Percentiles rank a stretch among this genome's conserved stretches.
phyloP scores from a whole-genome alignment of 1,140 invertebrate genomes.

The Melanaphis sacchari region DNA sequence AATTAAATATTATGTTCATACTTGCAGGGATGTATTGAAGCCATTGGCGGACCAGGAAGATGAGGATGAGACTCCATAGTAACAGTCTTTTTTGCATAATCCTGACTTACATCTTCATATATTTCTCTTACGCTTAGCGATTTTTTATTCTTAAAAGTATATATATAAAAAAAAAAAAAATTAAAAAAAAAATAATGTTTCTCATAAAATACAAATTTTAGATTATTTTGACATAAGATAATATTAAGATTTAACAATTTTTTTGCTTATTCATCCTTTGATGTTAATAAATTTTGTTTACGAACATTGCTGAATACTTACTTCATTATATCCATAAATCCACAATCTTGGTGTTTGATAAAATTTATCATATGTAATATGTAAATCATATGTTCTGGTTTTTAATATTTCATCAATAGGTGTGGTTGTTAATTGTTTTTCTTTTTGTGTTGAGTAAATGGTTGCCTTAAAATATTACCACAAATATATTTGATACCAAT shows the following conservation, averaged over 20 bases:
- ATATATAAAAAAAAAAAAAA: too few relatives aligned
- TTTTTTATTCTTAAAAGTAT: conserved; percentile 76
- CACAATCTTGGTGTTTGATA: conserved; percentile 99
- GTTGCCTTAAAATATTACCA: background rate
- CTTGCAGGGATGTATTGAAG: conserved; percentile 96
- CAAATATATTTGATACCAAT: background rate
- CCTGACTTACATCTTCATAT: conserved; percentile 99
- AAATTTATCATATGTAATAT: conserved; percentile 99
- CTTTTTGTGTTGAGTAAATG: background rate
- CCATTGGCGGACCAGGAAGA: conserved; percentile 88
- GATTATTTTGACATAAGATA: too few relatives aligned
- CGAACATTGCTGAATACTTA: conserved; percentile 64
- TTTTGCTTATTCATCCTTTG: too few relatives aligned
- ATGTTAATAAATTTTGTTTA: background rate
- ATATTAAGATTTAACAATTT: background rate
- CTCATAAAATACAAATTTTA: background rate
- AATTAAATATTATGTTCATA: conserved; percentile 63
- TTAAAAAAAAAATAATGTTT: background rate
- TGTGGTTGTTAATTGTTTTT: background rate
- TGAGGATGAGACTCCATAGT: conserved; percentile 99
- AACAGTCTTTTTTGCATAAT: conserved; percentile 99
- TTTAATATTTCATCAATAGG: conserved; percentile 78
- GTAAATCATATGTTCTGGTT: conserved; percentile 97
- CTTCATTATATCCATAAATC: conserved; percentile 97
- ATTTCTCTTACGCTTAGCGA: conserved; percentile 93